Evolutionary conservation across 2,113 vertebrate genomes (phyloP).

Genomic region (Felis chaus): DNA sequence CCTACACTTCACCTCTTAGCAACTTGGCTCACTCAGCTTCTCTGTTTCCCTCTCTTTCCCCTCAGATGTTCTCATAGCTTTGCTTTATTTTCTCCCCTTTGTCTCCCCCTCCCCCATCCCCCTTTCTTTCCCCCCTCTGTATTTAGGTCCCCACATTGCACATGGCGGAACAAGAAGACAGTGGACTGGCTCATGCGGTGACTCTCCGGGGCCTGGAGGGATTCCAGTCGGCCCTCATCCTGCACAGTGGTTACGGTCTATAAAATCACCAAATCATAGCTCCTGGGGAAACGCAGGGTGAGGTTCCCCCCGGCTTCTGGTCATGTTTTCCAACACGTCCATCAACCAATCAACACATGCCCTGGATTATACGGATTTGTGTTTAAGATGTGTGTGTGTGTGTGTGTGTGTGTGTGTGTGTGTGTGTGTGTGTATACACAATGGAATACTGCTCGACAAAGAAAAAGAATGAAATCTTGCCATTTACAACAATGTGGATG

Average conservation of each 20-base stretch:
- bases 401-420: too few relatives aligned
- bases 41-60: not conserved
- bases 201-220: rapidly evolving
- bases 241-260: rapidly evolving
- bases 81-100: not conserved
- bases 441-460: too few relatives aligned
- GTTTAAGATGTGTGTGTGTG: too few relatives aligned
- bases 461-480: too few relatives aligned
- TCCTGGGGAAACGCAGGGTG: not conserved
- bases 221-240: rapidly evolving
- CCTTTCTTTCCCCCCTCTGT: not conserved
- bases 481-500: too few relatives aligned
- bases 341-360: rapidly evolving
- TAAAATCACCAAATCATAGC: rapidly evolving
- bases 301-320: not conserved
- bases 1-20: rapidly evolving
- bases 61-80: rapidly evolving
- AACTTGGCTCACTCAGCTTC: rapidly evolving
- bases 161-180: rapidly evolving
- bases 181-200: rapidly evolving
- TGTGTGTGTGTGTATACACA: too few relatives aligned
- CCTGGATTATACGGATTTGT: too few relatives aligned
- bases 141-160: not conserved
- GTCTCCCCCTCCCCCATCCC: rapidly evolving
- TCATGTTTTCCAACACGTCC: not conserved